Base-by-base conservation (phyloP, 2,888 invertebrate species). In the Venusia cambrica region DNA sequence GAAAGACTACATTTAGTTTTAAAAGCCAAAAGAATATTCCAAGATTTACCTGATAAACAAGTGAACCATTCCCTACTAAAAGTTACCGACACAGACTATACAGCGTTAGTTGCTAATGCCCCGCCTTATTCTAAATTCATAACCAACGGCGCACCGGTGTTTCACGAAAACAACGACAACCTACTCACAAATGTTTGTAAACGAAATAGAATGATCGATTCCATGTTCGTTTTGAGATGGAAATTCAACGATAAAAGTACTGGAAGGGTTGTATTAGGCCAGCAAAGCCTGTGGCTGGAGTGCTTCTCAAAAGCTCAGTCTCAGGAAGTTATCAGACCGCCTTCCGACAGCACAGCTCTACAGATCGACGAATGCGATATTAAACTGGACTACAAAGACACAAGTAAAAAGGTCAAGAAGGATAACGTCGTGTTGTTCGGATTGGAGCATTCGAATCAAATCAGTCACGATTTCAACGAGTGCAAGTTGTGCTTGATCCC, bases 401-500 rank as follows among this genome's bases (percentile, higher is more conserved):
- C 55, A 7, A 69, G 59, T 31, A 68, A 56, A 13, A 80, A 77
- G 32, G 57, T 16, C 29, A 75, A 72, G 70, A 78, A 87, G 51
- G 87, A 87, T 49, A 83, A 90, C 57, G 65, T 75, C 2, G 88
- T 92, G 22, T 85, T 89, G 29, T 91, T 90, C 53, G 89, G 84
- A 57, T 63, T 92, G 48, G 84, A 89, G 41, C 91, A 92, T 69
- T 81, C 88, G 12, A 76, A 88, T 33, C 66, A 87, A 35, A 80
- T 92, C 8, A 65, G 70, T 25, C 94, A 94, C 67, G 83, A 92
- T 64, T 94, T 94, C 59, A 68, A 75, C 16, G 70, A 70, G 38
- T 87, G 72, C 36, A 89, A 88, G 54, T 61, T 93, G 38, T 94
- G 94, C 60, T 71, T 92, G 45, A 88, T 94, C 45, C 92, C 93